Evolutionary conservation across 2,888 invertebrate species (phyloP).

Genomic region (Rhaphigaster nebulosa): DNA sequence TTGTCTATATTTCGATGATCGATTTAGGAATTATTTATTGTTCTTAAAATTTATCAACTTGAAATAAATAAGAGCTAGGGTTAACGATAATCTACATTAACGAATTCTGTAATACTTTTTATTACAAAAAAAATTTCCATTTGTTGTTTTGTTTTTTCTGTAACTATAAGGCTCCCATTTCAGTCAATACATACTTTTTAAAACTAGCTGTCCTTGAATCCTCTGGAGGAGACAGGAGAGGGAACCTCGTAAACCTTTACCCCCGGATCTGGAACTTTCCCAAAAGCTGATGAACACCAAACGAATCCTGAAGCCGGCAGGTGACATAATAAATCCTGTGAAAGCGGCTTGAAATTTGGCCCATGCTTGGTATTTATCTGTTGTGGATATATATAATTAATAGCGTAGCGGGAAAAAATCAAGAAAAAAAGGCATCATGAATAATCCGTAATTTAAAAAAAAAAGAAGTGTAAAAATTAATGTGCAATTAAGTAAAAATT

Average conservation of each 20-base stretch:
- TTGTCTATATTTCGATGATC: too few relatives aligned
- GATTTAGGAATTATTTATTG: too few relatives aligned
- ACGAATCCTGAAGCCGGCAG: slow-evolving; percentile 24
- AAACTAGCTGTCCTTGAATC: background rate
- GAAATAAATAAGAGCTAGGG: too few relatives aligned
- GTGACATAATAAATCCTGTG: background rate
- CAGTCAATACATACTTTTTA: background rate
- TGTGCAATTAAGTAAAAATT: too few relatives aligned
- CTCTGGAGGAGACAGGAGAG: background rate
- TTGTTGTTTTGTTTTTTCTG: too few relatives aligned
- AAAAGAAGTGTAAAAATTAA: too few relatives aligned
- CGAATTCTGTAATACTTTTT: too few relatives aligned
- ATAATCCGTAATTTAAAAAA: too few relatives aligned
- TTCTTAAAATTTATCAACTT: too few relatives aligned
- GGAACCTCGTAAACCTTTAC: background rate
- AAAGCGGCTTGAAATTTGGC: background rate
- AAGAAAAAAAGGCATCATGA: background rate
- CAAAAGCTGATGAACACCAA: slow-evolving; percentile 34
- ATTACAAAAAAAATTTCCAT: too few relatives aligned
- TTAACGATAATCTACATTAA: too few relatives aligned
- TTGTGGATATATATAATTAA: background rate
- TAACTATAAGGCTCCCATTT: background rate
- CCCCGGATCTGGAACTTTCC: slow-evolving; percentile 21
- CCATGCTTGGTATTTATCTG: background rate
- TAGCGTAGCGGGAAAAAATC: background rate